Evolutionary conservation across 2,113 vertebrate genomes (phyloP).

Genomic region (Mesocricetus auratus): DNA sequence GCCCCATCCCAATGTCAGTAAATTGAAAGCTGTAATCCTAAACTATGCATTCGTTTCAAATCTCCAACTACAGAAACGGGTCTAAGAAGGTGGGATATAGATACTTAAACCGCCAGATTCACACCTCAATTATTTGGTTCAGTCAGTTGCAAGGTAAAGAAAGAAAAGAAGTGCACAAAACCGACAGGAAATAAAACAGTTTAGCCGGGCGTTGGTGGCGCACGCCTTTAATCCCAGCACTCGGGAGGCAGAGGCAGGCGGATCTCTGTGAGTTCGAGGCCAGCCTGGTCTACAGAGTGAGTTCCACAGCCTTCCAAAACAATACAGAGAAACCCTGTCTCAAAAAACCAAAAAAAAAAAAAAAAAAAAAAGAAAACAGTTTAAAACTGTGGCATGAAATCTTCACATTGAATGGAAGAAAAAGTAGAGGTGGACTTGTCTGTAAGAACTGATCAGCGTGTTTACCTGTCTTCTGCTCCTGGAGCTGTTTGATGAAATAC

Average conservation of each 20-base stretch:
- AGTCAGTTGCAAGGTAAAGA: neutral
- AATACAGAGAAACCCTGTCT: too few relatives aligned
- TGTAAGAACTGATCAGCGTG: neutral
- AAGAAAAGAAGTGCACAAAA: constrained; percentile 43
- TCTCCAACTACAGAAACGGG: constrained; percentile 1
- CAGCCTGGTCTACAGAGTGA: too few relatives aligned
- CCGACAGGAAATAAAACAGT: neutral
- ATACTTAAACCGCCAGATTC: constrained; percentile 9
- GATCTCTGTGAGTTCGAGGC: too few relatives aligned
- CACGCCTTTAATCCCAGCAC: too few relatives aligned
- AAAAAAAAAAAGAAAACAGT: neutral
- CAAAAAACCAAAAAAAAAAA: too few relatives aligned
- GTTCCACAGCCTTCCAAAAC: too few relatives aligned
- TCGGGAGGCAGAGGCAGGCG: too few relatives aligned
- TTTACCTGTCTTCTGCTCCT: neutral
- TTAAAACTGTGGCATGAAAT: neutral
- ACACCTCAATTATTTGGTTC: neutral
- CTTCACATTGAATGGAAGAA: neutral
- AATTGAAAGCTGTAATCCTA: neutral
- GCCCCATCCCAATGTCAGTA: neutral
- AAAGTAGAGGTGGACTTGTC: neutral
- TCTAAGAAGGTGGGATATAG: neutral
- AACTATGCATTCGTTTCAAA: constrained; percentile 6
- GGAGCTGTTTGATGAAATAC: neutral
- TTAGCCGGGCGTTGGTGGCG: too few relatives aligned